Percentiles rank a stretch among this genome's conserved stretches.
Evolutionary conservation across 92 coral and sea anemone genomes (phyloP).

Genomic region (Micromussa lordhowensis): DNA sequence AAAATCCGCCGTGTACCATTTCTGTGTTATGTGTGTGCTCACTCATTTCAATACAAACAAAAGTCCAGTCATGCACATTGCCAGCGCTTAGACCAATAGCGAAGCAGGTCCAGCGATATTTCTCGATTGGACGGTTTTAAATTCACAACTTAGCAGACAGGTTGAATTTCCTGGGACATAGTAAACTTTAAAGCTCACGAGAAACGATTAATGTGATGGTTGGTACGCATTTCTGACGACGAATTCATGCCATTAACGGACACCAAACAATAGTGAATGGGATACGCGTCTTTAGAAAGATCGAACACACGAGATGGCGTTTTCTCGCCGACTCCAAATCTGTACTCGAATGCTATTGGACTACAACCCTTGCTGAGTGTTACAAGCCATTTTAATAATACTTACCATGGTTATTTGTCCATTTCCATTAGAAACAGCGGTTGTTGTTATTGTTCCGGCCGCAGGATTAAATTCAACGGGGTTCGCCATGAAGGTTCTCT

Average conservation of each 20-base stretch:
- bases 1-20: conserved; percentile 2
- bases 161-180: conserved; percentile 81
- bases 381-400: conserved; percentile 16
- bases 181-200: conserved; percentile 42
- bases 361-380: conserved; percentile 16
- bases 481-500: conserved; percentile 93
- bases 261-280: conserved; percentile 24
- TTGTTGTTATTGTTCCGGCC: conserved; percentile 89
- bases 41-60: conserved; percentile 88
- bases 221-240: conserved; percentile 11
- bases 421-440: conserved; percentile 94
- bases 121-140: conserved; percentile 97
- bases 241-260: background rate
- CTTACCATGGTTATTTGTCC: conserved; percentile 97
- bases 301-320: conserved; percentile 25
- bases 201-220: background rate
- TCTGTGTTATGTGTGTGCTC: conserved; percentile 16
- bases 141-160: conserved; percentile 86
- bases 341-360: conserved; percentile 40
- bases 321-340: conserved; percentile 22
- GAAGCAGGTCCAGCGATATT: conserved; percentile 80
- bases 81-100: conserved; percentile 92
- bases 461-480: conserved; percentile 95
- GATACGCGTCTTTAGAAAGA: conserved; percentile 31
- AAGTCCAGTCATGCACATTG: conserved; percentile 81